Evolutionary conservation across 2,888 invertebrate genomes (phyloP).

Genomic region (Perizoma affinitatum): DNA sequence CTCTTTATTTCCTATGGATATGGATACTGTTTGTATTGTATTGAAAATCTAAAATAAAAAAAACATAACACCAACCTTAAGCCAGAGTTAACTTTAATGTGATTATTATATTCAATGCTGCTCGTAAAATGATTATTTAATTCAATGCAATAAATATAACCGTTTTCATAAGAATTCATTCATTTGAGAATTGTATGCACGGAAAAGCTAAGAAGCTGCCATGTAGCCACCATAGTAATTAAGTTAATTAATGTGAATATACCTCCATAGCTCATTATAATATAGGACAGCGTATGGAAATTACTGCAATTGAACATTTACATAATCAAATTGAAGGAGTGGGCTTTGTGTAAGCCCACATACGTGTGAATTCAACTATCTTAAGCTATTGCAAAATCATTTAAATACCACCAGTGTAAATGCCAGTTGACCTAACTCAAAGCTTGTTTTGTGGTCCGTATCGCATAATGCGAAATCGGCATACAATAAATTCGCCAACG

Average conservation of each 20-base stretch:
- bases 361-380: conserved; percentile 12
- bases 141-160: too few species aligned
- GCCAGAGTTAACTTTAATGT: too few species aligned
- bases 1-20: conserved; percentile 63
- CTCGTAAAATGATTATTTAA: too few species aligned
- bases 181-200: too few species aligned
- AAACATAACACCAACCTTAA: neutral
- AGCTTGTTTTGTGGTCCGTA: conserved; percentile 53
- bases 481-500: conserved; percentile 72
- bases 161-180: too few species aligned
- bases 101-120: too few species aligned
- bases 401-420: conserved; percentile 21
- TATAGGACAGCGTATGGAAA: neutral
- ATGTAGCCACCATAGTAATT: too few species aligned
- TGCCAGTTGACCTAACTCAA: conserved; percentile 26
- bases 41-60: conserved; percentile 16
- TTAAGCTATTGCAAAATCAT: conserved; percentile 13
- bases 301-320: neutral
- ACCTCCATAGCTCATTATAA: neutral
- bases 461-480: conserved; percentile 69
- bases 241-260: too few species aligned
- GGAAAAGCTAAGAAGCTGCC: too few species aligned
- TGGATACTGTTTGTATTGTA: conserved; percentile 30
- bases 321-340: conserved; percentile 10
- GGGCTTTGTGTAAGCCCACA: conserved; percentile 8